Evolutionary conservation across 2,797 vertebrate genomes (phyloP).

Genomic region (Eleutherodactylus coqui): DNA sequence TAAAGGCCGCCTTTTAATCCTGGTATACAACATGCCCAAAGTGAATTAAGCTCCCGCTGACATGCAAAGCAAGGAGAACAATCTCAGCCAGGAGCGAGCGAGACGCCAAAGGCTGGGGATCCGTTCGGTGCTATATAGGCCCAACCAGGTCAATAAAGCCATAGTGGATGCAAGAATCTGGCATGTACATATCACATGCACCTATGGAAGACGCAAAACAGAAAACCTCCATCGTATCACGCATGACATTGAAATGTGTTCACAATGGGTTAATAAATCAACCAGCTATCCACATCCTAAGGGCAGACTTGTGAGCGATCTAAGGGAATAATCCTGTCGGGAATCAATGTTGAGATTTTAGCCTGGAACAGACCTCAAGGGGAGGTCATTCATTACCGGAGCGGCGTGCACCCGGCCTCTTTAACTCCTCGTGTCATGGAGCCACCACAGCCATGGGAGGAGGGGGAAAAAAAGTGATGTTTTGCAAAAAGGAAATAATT

Average conservation of each 20-base stretch:
- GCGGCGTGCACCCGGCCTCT: neutral
- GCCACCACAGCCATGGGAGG: neutral
- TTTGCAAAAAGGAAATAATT: neutral
- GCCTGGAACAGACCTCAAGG: conserved; percentile 11
- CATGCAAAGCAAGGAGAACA: neutral
- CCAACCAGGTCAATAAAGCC: neutral
- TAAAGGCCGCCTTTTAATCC: conserved; percentile 13
- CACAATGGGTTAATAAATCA: conserved; percentile 15
- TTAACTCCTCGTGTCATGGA: conserved; percentile 17
- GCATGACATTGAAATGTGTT: neutral
- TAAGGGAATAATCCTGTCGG: conserved; percentile 21
- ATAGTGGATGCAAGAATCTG: neutral
- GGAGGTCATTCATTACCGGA: conserved; percentile 16
- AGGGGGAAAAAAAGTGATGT: neutral
- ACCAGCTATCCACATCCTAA: neutral
- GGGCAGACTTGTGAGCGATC: neutral
- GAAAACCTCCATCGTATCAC: neutral
- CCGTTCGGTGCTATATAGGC: conserved; percentile 23
- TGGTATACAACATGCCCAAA: neutral
- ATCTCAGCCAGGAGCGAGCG: neutral
- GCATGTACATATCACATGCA: too few relatives aligned
- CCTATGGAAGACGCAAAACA: too few relatives aligned
- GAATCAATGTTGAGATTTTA: conserved; percentile 33
- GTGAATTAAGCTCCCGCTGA: conserved; percentile 33
- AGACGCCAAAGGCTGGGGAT: neutral